Evolutionary conservation across 92 coral and sea anemone genomes (phyloP).

Genomic region (Desmophyllum pertusum): DNA sequence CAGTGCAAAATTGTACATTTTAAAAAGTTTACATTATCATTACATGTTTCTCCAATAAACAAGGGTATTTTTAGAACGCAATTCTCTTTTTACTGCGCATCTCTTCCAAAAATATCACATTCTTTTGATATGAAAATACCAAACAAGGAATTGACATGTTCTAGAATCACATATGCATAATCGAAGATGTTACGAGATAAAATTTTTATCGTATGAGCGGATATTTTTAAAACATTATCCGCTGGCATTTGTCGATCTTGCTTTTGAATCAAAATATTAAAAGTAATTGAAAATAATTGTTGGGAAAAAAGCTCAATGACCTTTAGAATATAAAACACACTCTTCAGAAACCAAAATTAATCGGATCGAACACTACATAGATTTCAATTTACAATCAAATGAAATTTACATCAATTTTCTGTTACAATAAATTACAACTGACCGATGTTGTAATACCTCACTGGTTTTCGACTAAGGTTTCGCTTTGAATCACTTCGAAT

Average conservation of each 20-base stretch:
- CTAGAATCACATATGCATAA: slow-evolving; percentile 20
- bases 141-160: slow-evolving; percentile 16
- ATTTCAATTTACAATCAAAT: not conserved
- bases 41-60: slow-evolving; percentile 8
- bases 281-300: not conserved
- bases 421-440: not conserved
- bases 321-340: slow-evolving; percentile 1
- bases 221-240: not conserved
- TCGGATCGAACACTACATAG: slow-evolving; percentile 2
- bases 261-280: not conserved
- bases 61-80: slow-evolving; percentile 2
- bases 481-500: not conserved
- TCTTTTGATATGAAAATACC: slow-evolving; percentile 10
- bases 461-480: not conserved
- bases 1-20: not conserved
- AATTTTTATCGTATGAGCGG: not conserved
- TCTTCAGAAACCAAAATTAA: not conserved
- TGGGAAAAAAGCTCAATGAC: not conserved
- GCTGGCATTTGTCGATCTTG: not conserved
- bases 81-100: not conserved
- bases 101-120: slow-evolving; percentile 18
- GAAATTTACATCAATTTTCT: not conserved
- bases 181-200: slow-evolving; percentile 1
- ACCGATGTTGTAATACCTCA: not conserved
- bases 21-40: not conserved